A percentile compares a stretch with the other conserved stretches of the same genome.
phyloP scores from a whole-genome alignment of 2,113 vertebrate species.

The Mus pahari region DNA sequence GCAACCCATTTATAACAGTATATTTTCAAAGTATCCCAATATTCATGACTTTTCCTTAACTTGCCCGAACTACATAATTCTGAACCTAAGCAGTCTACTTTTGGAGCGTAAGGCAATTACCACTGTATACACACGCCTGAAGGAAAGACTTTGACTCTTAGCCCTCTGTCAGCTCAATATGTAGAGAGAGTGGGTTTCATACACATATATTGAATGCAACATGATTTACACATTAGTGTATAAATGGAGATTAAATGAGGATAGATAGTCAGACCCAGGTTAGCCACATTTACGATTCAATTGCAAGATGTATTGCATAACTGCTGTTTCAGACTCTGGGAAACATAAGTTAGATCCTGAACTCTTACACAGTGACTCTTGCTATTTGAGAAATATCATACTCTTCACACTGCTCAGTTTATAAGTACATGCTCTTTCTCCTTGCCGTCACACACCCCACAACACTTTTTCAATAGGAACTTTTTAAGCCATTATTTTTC shows the following conservation, averaged over 20 bases:
- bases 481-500: not conserved
- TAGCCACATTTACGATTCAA: not conserved
- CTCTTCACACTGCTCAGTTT: not conserved
- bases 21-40: not conserved
- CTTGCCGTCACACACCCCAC: not conserved
- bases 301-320: not conserved
- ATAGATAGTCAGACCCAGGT: not conserved
- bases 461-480: not conserved
- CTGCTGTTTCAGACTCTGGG: not conserved
- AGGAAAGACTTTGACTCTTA: not conserved
- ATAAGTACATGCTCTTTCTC: not conserved
- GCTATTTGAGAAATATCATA: not conserved
- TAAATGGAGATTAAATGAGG: not conserved
- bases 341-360: not conserved
- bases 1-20: not conserved
- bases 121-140: not conserved
- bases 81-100: not conserved
- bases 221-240: not conserved
- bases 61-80: not conserved
- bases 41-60: not conserved
- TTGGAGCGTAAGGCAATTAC: not conserved
- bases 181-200: not conserved
- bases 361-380: not conserved
- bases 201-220: not conserved
- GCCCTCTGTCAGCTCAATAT: not conserved